Base-by-base conservation (phyloP, 2,888 invertebrate species). In the Leptinotarsa haldemani region DNA sequence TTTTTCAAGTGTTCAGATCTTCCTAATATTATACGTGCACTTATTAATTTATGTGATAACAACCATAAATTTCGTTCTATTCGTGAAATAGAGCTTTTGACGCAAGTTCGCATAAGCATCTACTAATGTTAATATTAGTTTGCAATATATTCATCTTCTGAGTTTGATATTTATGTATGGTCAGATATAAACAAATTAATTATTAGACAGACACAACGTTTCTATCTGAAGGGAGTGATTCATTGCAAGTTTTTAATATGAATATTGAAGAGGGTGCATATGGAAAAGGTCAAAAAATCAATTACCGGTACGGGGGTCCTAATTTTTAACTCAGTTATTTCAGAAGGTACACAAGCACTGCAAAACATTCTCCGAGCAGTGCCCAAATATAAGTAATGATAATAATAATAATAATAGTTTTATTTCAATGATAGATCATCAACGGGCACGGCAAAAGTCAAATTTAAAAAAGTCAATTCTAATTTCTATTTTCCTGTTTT, bases 61-160 rank as follows among this genome's bases (percentile, higher is more conserved):
- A 72, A 65, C 68, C 77, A 74, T 80, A 81, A 81, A 82, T 82
- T 79, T 77, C 73, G 65, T 67, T 77, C 73, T 73, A 65, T 68
- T 70, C 56, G 53, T 70, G 74, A 76, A 74, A 73, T 74, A 74
- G 66, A 69, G 68, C 68, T 76, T 80, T 76, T 81, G 81, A 81
- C 80, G 81, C 76, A 80, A 69, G 69, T 71, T 70, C 30, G n/a
- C 58, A 77, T 79, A 75, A 79, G 80, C 77, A 72, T 71, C 72
- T 73, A 71, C 65, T 73, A 75, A 68, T 74, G 68, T 64, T 74
- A 76, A 61, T 75, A 71, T 76, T 66, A 73, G 70, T 73, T 73
- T 69, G 72, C 73, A 73, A 74, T 69, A 69, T 65, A 71, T 71
- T 64, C 46, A 56, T 69, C 68, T 13, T 65, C 69, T 73, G 69